phyloP scores from a whole-genome alignment of 2,797 vertebrate species.

The Esox masquinongy region DNA sequence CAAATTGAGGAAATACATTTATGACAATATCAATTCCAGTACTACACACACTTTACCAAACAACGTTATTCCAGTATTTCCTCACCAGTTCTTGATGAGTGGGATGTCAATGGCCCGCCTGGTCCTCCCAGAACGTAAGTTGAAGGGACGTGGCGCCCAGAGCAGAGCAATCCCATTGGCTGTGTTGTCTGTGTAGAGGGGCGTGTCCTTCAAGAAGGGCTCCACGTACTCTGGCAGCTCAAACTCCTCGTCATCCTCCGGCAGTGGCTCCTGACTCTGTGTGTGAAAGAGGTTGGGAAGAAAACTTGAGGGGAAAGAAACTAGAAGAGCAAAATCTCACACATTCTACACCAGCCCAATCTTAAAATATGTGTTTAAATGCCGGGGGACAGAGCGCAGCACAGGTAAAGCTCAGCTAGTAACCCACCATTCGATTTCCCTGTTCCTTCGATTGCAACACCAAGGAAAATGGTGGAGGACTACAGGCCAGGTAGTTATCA shows the following conservation, averaged over 20 bases:
- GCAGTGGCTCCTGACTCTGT: slow-evolving; percentile 95
- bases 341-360: not conserved
- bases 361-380: slow-evolving; percentile 45
- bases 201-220: slow-evolving; percentile 96
- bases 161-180: slow-evolving; percentile 97
- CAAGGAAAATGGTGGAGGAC: slow-evolving; percentile 62
- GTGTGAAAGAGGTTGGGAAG: not conserved
- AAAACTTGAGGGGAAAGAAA: not conserved
- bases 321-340: not conserved
- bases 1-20: not conserved
- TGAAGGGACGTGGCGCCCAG: slow-evolving; percentile 97
- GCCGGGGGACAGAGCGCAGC: slow-evolving; percentile 31
- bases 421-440: slow-evolving; percentile 41
- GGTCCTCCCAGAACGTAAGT: slow-evolving; percentile 93
- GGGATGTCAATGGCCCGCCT: slow-evolving; percentile 96
- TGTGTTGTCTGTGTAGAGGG: slow-evolving; percentile 96
- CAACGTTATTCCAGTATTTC: not conserved
- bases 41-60: not conserved
- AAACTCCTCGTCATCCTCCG: slow-evolving; percentile 98
- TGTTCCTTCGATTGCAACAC: slow-evolving; percentile 68
- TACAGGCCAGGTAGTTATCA: not conserved
- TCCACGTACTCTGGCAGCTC: slow-evolving; percentile 96
- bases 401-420: slow-evolving; percentile 34
- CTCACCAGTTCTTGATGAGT: slow-evolving; percentile 97
- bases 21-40: not conserved